phyloP scores from a whole-genome alignment of 2,888 invertebrate genomes.

The Melangyna quadrimaculata region DNA sequence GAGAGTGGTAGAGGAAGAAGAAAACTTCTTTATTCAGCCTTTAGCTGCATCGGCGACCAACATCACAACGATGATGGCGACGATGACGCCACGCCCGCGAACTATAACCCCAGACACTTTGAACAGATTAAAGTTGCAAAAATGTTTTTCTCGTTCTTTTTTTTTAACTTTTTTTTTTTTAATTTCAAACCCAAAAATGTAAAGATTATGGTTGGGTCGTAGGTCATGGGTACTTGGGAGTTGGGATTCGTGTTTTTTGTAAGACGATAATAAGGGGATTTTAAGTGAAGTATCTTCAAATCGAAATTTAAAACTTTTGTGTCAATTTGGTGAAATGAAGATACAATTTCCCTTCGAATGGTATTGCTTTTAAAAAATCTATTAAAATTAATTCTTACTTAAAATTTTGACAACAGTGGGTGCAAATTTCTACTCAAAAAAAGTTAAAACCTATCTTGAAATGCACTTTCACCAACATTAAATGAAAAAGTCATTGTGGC shows the following conservation, averaged over 20 bases:
- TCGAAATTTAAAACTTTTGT: too few species aligned
- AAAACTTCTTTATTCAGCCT: conserved; percentile 3
- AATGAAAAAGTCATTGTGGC: background rate
- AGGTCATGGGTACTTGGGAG: background rate
- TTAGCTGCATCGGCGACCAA: conserved; percentile 33
- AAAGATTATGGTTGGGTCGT: background rate
- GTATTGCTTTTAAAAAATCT: too few species aligned
- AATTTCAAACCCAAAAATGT: background rate
- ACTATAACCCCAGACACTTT: conserved; percentile 40
- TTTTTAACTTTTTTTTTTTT: background rate
- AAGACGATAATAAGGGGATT: too few species aligned
- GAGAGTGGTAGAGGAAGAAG: background rate
- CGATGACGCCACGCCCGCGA: too few species aligned
- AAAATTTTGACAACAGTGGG: too few species aligned
- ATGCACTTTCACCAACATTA: too few species aligned
- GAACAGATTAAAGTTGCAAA: conserved; percentile 52
- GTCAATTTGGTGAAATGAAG: too few species aligned
- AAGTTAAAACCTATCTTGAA: too few species aligned
- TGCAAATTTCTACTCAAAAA: too few species aligned
- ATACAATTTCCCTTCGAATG: too few species aligned
- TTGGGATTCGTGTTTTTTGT: background rate
- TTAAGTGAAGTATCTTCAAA: too few species aligned
- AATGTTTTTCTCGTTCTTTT: background rate
- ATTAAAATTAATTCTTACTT: too few species aligned
- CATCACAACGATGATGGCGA: conserved; percentile 14